phyloP scores from a whole-genome alignment of 2,797 vertebrate species.

The Ctenosaura bakeri region DNA sequence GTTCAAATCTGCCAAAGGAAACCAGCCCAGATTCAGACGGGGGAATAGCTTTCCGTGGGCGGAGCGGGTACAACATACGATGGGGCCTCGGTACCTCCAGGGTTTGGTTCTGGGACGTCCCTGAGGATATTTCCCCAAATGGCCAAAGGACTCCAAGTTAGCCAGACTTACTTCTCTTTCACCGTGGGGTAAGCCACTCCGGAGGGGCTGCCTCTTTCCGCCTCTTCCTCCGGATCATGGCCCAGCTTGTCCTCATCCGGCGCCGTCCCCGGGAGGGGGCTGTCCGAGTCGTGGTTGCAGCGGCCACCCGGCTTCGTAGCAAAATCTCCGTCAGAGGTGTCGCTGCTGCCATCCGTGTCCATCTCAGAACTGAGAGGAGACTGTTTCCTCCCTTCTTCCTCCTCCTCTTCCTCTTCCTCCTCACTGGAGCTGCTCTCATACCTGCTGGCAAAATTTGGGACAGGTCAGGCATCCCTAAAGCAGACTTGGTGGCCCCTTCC shows the following conservation, averaged over 20 bases:
- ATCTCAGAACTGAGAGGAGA: slow-evolving; percentile 85
- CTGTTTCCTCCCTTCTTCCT: slow-evolving; percentile 74
- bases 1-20: slow-evolving; percentile 86
- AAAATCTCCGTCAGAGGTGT: slow-evolving; percentile 88
- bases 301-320: slow-evolving; percentile 80
- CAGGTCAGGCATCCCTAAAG: background rate
- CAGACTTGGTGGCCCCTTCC: too few species aligned
- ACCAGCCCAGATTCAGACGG: background rate
- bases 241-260: slow-evolving; percentile 47
- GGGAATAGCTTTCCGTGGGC: too few species aligned
- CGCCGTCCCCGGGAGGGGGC: slow-evolving; percentile 31
- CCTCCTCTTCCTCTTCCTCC: slow-evolving; percentile 81
- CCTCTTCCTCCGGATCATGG: background rate
- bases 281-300: slow-evolving; percentile 77
- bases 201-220: background rate
- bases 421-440: slow-evolving; percentile 96
- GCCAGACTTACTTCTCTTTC: slow-evolving; percentile 87
- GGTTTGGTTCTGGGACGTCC: too few species aligned
- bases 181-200: slow-evolving; percentile 59
- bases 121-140: too few species aligned
- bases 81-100: too few species aligned
- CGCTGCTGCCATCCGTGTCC: slow-evolving; percentile 81
- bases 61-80: too few species aligned
- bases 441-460: slow-evolving; percentile 72
- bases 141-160: background rate